Base-by-base conservation (phyloP, 2,888 invertebrate genomes). In the Cecidostiba fungosa region DNA sequence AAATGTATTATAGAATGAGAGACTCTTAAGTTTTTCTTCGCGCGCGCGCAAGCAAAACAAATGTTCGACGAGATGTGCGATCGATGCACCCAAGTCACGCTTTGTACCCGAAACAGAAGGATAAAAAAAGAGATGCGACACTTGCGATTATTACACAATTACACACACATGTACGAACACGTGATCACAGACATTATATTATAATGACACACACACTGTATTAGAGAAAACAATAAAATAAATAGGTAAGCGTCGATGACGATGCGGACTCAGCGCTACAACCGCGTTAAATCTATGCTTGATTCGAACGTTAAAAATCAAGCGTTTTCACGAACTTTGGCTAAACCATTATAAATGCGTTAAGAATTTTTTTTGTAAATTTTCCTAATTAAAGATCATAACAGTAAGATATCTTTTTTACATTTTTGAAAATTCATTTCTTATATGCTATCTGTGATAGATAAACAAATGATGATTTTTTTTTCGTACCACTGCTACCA, bases 391-490 rank as follows among this genome's bases (percentile, higher is more conserved):
- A 23, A 59, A 59, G 23, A 59, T 16, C 29, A 3, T 14, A 26
- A 1, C 66, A 4, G 12, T 12, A 10, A 43, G 2, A 43, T 1
- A 1, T n/a, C 39, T 81, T 59, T 81, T 23, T 73, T 14, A 72
- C 8, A 50, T 23, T 16, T 50, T 43, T 16, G n/a, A 12, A 82
- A 66, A 66, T 47, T 82, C 12, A 14, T 66, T 26, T 29, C 12
- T 74, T 43, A 54, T 69, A 66, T 47, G 23, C 62, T 47, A 76
- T 54, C 82, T 83, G 82, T 83, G 82, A 83, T 83, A 78, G 72
- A 66, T 66, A 29, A n/a, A 12, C 1, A 66, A 66, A 66, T 29
- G 23, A 66, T 66, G 14, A 29, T 26, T 12, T 29, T 29, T 69
- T 72, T 70, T 39, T 39, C 43, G 43, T 23, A 43, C 23, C 70